A percentile compares a stretch with the other conserved stretches of the same genome.
Conservation (phyloP, 2,888 invertebrate species). For the Drosophila anomalata region DNA sequence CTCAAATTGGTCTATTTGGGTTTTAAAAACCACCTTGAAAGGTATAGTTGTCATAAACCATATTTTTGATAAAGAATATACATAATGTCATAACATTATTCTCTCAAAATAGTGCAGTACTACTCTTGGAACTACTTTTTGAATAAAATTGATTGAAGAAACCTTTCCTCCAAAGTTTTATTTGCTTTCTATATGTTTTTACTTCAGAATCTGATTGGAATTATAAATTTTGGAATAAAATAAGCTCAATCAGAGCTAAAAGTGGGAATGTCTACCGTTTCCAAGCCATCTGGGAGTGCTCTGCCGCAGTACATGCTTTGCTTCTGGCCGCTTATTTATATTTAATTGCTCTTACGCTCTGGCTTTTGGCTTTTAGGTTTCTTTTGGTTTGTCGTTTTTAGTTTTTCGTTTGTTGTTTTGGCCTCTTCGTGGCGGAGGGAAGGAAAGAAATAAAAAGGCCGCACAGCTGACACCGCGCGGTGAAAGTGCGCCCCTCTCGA, state of each 20-base stretch:
- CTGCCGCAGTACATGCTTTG: not conserved
- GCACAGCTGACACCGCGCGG: constrained; percentile 66
- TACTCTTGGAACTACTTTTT: no score
- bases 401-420: constrained; percentile 47
- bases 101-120: no score
- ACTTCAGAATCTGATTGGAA: no score
- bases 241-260: no score
- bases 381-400: constrained; percentile 32
- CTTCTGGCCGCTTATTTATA: constrained; percentile 24
- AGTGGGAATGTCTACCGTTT: no score
- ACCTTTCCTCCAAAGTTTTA: not conserved
- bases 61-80: no score
- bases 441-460: constrained; percentile 48
- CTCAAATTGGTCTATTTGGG: no score
- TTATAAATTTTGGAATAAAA: no score
- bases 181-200: no score
- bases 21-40: no score
- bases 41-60: no score
- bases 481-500: constrained; percentile 58
- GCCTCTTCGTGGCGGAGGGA: constrained; percentile 29
- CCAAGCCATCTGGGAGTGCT: constrained; percentile 19
- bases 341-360: constrained; percentile 46
- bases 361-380: constrained; percentile 42
- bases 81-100: no score
- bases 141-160: not conserved